These are phyloP conservation scores for Drymonia ruficornis DNA, from an alignment of 2,888 invertebrate species.

Conservation along the genomic window DNA sequence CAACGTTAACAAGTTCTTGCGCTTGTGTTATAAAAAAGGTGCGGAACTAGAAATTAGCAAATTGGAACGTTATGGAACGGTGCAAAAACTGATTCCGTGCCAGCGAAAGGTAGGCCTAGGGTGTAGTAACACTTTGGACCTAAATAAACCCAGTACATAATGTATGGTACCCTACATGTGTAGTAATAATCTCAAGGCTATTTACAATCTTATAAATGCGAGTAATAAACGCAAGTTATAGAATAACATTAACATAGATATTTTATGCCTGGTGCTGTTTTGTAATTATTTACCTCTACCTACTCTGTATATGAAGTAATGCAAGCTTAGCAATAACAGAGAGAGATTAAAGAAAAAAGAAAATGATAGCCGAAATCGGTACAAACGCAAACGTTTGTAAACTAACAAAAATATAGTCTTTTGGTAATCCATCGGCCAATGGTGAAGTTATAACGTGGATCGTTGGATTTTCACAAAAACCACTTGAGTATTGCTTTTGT, in stretches of 20 bases:
- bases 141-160: not conserved
- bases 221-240: slow-evolving; percentile 2
- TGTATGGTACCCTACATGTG: not conserved
- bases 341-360: too few species aligned
- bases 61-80: slow-evolving; percentile 60
- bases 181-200: slow-evolving; percentile 4
- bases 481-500: too few species aligned
- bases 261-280: not conserved
- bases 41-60: slow-evolving; percentile 63
- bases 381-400: too few species aligned
- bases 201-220: not conserved
- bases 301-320: too few species aligned
- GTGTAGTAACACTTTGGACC: slow-evolving; percentile 4
- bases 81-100: slow-evolving; percentile 42
- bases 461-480: too few species aligned
- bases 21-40: slow-evolving; percentile 48
- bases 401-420: too few species aligned
- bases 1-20: slow-evolving; percentile 28
- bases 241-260: slow-evolving; percentile 4
- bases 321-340: too few species aligned
- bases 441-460: too few species aligned
- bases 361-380: too few species aligned
- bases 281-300: not conserved
- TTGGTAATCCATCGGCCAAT: too few species aligned
- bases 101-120: slow-evolving; percentile 24